Evolutionary conservation across 2,888 invertebrate genomes (phyloP).

Genomic region (Hedychridium roseum): DNA sequence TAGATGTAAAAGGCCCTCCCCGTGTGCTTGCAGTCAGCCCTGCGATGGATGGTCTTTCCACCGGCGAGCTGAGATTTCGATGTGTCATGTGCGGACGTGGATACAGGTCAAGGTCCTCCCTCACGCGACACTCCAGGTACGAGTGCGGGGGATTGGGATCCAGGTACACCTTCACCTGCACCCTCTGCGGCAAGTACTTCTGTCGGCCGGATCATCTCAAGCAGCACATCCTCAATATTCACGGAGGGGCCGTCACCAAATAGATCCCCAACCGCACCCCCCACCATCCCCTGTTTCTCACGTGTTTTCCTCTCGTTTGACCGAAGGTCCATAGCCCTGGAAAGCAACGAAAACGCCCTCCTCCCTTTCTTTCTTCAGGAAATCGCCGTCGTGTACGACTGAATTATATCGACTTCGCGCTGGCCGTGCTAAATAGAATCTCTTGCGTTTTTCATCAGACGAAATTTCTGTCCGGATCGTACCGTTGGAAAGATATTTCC

Average conservation of each 20-base stretch:
- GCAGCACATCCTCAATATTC: conserved; percentile 63
- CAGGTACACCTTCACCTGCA: conserved; percentile 62
- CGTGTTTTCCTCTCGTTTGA: no score
- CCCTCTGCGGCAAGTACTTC: conserved; percentile 62
- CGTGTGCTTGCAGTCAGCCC: conserved; percentile 61
- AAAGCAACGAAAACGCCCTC: no score
- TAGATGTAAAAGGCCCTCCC: conserved; percentile 52
- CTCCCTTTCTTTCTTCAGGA: no score
- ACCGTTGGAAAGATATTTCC: no score
- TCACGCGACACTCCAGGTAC: conserved; percentile 61
- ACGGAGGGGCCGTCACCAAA: conserved; percentile 55
- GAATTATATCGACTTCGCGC: no score
- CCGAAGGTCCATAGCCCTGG: no score
- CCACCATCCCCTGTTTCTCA: no score
- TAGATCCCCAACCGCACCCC: no score
- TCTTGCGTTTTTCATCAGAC: no score
- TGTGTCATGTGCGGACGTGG: conserved; percentile 62
- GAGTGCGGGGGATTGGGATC: conserved; percentile 62
- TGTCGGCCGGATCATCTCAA: conserved; percentile 63
- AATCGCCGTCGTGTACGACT: no score
- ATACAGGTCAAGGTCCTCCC: conserved; percentile 59
- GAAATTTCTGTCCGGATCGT: no score
- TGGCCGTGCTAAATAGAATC: no score
- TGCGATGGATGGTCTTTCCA: conserved; percentile 45
- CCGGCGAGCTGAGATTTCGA: conserved; percentile 54